These are phyloP conservation scores for Philantomba maxwellii DNA, from an alignment of 2,113 vertebrate genomes.

Conservation along the genomic window DNA sequence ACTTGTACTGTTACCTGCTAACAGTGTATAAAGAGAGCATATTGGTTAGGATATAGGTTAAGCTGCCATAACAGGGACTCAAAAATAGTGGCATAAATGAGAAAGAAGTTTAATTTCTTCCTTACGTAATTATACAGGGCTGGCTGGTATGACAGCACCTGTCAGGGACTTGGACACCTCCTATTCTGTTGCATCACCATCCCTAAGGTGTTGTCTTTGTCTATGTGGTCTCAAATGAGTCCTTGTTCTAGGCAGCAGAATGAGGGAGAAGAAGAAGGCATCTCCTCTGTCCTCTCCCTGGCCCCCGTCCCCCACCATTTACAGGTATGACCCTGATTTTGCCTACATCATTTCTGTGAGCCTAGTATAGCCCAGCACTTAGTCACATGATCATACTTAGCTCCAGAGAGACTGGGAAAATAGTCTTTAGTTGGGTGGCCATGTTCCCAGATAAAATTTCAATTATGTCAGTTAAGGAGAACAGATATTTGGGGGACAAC, in stretches of 20 bases:
- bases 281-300: neutral
- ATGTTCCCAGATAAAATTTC: neutral
- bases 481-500: neutral
- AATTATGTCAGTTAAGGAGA: neutral
- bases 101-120: neutral
- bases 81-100: neutral
- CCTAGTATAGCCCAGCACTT: neutral
- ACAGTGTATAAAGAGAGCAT: neutral
- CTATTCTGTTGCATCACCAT: neutral
- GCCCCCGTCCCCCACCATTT: neutral
- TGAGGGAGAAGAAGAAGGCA: neutral
- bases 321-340: neutral
- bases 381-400: neutral
- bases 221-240: neutral
- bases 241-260: neutral
- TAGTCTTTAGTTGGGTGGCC: neutral
- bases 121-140: neutral
- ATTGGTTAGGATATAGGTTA: neutral
- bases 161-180: neutral
- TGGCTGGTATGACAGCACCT: neutral
- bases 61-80: neutral
- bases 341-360: neutral
- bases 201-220: neutral
- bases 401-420: neutral
- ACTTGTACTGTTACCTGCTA: neutral